Base-by-base conservation (phyloP, 1,140 invertebrate genomes). In the Ooceraea biroi region DNA sequence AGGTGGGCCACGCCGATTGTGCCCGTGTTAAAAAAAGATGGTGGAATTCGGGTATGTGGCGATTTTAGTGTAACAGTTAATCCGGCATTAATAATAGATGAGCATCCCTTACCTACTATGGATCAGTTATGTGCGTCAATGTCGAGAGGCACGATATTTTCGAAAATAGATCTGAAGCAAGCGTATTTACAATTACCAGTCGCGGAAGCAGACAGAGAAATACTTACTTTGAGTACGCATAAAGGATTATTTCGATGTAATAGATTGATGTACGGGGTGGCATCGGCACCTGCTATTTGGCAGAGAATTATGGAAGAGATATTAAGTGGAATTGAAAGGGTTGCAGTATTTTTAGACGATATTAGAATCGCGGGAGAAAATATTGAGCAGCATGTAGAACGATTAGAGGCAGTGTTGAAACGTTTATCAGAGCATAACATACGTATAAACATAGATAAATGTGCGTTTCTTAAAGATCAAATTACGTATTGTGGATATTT, bases 181-280 rank as follows among this genome's bases (percentile, higher is more conserved):
- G 82, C 85, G 0, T 87, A 84, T 36, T 48, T 71, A 58, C 85
- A 87, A 66, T 7, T 87, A 7, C 36, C 69, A n/a, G 3, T 87
- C 3, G 36, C 60, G 22, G 55, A 73, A n/a, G 46, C 72, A 0
- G 48, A 57, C 17, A 7, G 12, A 30, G 25, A 82, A 14, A 36
- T 71, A 0, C 7, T 86, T 44, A 86, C 85, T 0, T 41, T 84
- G 19, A 82, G 69, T 73, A 88, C 83, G 4, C 83, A 88, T 30
- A 82, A 58, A 36, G 80, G 83, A 2, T 72, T 88, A 8, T 85
- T 68, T 61, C 44, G 52, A 52, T 57, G 25, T 7, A 77, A 41
- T 7, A 46, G 78, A 7, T 61, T 85, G 25, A 19, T 52, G 50
- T 84, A 74, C 36, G 58, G 72, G 0, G 25, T 63, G 0, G 58